These are phyloP conservation scores for Anas platyrhynchos DNA, from an alignment of 2,113 vertebrate genomes.

Conservation along the genomic window DNA sequence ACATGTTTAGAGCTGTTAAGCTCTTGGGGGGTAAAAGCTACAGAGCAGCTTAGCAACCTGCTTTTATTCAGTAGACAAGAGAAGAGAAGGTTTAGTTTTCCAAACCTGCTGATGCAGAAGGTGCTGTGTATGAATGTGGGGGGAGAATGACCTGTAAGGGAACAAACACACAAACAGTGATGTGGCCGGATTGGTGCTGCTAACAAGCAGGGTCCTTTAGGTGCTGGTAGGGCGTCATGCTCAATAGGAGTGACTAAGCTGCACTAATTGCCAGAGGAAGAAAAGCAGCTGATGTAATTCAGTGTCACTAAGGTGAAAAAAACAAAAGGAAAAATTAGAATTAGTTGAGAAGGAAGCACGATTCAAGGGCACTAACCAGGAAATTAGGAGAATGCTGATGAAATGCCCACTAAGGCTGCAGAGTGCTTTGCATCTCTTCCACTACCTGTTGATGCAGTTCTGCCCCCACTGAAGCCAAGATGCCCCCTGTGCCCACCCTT, in stretches of 20 bases:
- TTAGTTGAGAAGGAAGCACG: background rate
- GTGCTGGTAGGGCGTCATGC: background rate
- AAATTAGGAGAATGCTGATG: background rate
- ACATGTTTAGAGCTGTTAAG: background rate
- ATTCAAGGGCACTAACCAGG: background rate
- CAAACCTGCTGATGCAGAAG: background rate
- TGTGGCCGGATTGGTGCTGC: background rate
- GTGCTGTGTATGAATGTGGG: background rate
- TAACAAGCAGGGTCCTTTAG: background rate
- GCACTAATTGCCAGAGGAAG: background rate
- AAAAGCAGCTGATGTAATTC: background rate
- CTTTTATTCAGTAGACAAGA: background rate
- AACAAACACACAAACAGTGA: background rate
- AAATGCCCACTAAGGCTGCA: background rate
- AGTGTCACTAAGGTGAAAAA: background rate
- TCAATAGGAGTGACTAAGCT: background rate
- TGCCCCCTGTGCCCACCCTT: background rate
- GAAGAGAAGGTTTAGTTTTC: background rate
- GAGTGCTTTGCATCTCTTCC: background rate
- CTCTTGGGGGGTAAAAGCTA: background rate
- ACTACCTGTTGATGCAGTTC: background rate
- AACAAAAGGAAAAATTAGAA: background rate
- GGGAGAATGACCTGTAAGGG: background rate
- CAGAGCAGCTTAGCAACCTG: background rate
- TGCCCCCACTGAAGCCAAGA: background rate